Evolutionary conservation across 2,113 vertebrate genomes (phyloP).

Genomic region (Percopsis transmontana): DNA sequence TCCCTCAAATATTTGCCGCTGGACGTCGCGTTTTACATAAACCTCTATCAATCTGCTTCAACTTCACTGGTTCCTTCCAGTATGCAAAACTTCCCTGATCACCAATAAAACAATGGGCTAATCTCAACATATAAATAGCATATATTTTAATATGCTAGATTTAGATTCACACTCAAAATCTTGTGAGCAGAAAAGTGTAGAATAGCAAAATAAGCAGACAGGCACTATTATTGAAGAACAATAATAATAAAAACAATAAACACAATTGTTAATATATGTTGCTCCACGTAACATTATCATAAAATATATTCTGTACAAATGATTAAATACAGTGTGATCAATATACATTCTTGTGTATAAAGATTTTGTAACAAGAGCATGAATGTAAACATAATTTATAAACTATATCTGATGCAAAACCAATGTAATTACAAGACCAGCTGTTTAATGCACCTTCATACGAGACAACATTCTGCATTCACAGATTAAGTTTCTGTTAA

Average conservation of each 20-base stretch:
- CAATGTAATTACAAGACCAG: constrained; percentile 69
- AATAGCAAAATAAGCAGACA: constrained; percentile 18
- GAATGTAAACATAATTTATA: constrained; percentile 64
- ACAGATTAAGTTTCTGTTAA: constrained; percentile 49
- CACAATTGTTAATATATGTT: constrained; percentile 39
- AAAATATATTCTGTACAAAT: constrained; percentile 72
- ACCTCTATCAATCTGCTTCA: too few relatives aligned
- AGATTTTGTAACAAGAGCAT: constrained; percentile 50
- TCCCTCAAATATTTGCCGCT: constrained; percentile 49
- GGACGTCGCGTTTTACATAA: neutral
- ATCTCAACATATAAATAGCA: constrained; percentile 24
- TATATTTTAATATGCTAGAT: constrained; percentile 27
- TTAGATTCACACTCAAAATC: constrained; percentile 34
- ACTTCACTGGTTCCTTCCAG: constrained; percentile 7
- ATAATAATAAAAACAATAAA: constrained; percentile 17
- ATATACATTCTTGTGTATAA: constrained; percentile 77
- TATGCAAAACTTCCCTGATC: constrained; percentile 18
- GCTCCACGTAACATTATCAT: constrained; percentile 46
- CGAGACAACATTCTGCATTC: constrained; percentile 55
- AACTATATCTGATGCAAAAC: constrained; percentile 45
- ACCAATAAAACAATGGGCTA: constrained; percentile 1
- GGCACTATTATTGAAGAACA: constrained; percentile 19
- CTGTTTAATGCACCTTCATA: constrained; percentile 64
- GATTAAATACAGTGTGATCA: constrained; percentile 80
- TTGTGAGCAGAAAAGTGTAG: constrained; percentile 23